Evolutionary conservation across 1,140 invertebrate genomes (phyloP).

Genomic region (Brachionus asplanchnoidis): DNA sequence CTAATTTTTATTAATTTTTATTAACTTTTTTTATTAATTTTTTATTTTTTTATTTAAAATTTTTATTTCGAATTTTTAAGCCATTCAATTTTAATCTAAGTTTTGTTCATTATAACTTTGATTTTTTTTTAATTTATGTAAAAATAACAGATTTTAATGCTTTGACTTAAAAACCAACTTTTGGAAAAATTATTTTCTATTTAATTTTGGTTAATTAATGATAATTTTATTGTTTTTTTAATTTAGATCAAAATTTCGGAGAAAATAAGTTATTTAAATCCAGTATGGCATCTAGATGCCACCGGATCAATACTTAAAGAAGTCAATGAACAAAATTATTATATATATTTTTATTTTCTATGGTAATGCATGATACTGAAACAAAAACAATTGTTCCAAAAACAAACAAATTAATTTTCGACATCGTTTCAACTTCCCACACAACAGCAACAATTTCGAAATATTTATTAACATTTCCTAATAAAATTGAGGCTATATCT

Average conservation of each 20-base stretch:
- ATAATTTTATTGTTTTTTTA: neutral
- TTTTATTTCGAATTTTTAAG: too few species aligned
- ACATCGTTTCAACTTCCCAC: slow-evolving; percentile 14
- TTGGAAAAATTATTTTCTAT: too few species aligned
- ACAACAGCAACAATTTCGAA: neutral
- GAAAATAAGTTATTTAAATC: neutral
- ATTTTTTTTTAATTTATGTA: too few species aligned
- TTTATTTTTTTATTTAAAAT: too few species aligned
- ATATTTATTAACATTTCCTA: neutral
- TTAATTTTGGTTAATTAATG: neutral
- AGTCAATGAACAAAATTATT: neutral
- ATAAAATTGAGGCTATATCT: neutral
- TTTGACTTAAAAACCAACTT: too few species aligned
- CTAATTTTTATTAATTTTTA: too few species aligned
- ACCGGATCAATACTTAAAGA: neutral
- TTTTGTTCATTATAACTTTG: too few species aligned
- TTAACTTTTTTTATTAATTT: too few species aligned
- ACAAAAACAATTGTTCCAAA: slow-evolving; percentile 7
- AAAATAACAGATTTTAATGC: too few species aligned
- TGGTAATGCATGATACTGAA: neutral
- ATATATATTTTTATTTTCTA: slow-evolving; percentile 22
- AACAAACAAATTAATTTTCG: too few species aligned
- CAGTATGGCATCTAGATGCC: slow-evolving; percentile 16
- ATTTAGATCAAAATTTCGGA: neutral
- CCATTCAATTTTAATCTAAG: too few species aligned